Conservation (phyloP, 2,797 vertebrate species). For the Halcyon badia region DNA sequence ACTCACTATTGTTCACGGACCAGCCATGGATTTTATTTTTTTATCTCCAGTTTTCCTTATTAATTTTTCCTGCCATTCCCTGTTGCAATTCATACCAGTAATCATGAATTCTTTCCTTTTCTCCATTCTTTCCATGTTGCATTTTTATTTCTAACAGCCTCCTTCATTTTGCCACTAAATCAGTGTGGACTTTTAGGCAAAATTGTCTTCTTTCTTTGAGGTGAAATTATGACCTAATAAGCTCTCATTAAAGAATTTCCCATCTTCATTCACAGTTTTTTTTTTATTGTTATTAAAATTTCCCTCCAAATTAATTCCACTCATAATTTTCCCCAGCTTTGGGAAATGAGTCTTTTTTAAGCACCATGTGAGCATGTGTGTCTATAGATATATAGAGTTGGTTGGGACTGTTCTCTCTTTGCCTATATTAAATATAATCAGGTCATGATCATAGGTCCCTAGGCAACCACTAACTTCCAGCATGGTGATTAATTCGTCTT, state of each 20-base stretch:
- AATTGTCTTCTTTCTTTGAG: neutral
- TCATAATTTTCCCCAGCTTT: constrained; percentile 22
- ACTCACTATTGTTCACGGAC: neutral
- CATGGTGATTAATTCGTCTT: constrained; percentile 50
- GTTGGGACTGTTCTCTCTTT: constrained; percentile 12
- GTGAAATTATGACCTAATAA: constrained; percentile 48
- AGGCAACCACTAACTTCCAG: constrained; percentile 57
- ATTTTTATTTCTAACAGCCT: neutral
- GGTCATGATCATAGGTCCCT: constrained; percentile 49
- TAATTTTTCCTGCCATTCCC: neutral
- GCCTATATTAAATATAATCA: constrained; percentile 36
- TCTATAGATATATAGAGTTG: neutral
- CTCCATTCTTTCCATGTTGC: neutral
- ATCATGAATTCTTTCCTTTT: neutral
- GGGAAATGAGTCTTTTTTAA: constrained; percentile 30
- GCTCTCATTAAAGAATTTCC: neutral
- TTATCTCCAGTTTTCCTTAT: neutral
- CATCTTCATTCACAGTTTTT: constrained; percentile 11
- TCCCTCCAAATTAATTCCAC: constrained; percentile 27
- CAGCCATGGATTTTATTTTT: neutral
- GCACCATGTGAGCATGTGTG: neutral
- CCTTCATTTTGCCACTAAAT: neutral
- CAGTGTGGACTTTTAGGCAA: neutral
- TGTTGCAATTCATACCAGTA: neutral
- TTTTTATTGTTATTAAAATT: neutral